These are phyloP conservation scores for Serranus cabrilla DNA, from an alignment of 2,797 vertebrate species.

Conservation along the genomic window DNA sequence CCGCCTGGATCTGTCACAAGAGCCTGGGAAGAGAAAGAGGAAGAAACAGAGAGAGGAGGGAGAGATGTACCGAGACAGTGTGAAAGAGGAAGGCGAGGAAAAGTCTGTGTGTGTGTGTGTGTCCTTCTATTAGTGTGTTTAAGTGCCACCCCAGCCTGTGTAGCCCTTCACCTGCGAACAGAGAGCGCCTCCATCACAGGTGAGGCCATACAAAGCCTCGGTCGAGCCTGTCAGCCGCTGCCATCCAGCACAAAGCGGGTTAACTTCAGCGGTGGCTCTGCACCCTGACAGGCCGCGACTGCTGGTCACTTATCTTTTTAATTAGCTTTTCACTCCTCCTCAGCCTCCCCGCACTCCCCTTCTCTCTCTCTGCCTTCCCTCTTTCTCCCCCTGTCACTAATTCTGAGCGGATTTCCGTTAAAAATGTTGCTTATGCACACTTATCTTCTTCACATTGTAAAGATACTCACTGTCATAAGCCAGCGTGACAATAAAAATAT, in stretches of 20 bases:
- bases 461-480: conserved; percentile 23
- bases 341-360: conserved; percentile 27
- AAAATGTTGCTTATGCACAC: conserved; percentile 38
- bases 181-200: conserved; percentile 76
- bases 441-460: conserved; percentile 31
- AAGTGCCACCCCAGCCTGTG: conserved; percentile 66
- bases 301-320: conserved; percentile 84
- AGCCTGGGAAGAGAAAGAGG: conserved; percentile 63
- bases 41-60: conserved; percentile 63
- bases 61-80: conserved; percentile 64
- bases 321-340: conserved; percentile 81
- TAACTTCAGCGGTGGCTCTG: conserved; percentile 69
- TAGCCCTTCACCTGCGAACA: conserved; percentile 78
- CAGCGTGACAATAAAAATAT: neutral
- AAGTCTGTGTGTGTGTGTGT: conserved; percentile 46
- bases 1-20: conserved; percentile 85
- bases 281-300: conserved; percentile 77
- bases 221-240: conserved; percentile 73
- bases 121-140: conserved; percentile 69
- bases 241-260: conserved; percentile 78
- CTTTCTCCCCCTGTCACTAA: conserved; percentile 56
- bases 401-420: conserved; percentile 47
- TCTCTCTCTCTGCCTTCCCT: conserved; percentile 40
- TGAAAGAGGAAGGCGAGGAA: conserved; percentile 58
- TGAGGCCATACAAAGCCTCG: conserved; percentile 70